Percentiles rank a stretch among this genome's conserved stretches.
phyloP scores from a whole-genome alignment of 1,140 invertebrate species.

The Philotrypesis tridentata region DNA sequence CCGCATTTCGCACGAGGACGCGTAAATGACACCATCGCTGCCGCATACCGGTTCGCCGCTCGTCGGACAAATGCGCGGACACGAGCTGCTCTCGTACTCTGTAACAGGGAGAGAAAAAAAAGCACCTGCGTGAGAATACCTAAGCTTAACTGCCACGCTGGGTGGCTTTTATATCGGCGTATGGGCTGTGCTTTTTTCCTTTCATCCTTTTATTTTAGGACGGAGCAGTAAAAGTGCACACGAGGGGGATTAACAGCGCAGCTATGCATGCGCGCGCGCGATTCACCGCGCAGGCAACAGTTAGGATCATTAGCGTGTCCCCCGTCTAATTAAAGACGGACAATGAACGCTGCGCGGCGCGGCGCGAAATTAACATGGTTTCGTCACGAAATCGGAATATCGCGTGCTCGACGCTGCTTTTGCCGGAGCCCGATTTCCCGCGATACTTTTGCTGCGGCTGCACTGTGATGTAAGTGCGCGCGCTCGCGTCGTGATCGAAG shows the following conservation, averaged over 20 bases:
- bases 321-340: background rate
- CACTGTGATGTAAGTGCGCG: background rate
- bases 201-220: too few relatives aligned
- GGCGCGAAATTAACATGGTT: background rate
- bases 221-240: too few relatives aligned
- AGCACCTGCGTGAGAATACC: too few relatives aligned
- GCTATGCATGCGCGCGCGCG: too few relatives aligned
- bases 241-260: too few relatives aligned
- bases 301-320: background rate
- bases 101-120: slow-evolving; percentile 29
- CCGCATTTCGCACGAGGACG: slow-evolving; percentile 92
- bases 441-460: background rate
- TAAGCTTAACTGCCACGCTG: too few relatives aligned
- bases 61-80: slow-evolving; percentile 86
- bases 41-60: slow-evolving; percentile 90
- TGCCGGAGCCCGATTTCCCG: background rate
- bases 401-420: background rate
- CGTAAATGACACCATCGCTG: slow-evolving; percentile 89
- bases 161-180: too few relatives aligned
- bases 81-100: slow-evolving; percentile 77
- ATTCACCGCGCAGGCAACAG: background rate
- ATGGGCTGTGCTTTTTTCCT: too few relatives aligned
- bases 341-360: too few relatives aligned
- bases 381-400: background rate
- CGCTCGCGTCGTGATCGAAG: background rate